Base-by-base conservation (phyloP, 1,140 invertebrate genomes). In the Sinonovacula constricta region DNA sequence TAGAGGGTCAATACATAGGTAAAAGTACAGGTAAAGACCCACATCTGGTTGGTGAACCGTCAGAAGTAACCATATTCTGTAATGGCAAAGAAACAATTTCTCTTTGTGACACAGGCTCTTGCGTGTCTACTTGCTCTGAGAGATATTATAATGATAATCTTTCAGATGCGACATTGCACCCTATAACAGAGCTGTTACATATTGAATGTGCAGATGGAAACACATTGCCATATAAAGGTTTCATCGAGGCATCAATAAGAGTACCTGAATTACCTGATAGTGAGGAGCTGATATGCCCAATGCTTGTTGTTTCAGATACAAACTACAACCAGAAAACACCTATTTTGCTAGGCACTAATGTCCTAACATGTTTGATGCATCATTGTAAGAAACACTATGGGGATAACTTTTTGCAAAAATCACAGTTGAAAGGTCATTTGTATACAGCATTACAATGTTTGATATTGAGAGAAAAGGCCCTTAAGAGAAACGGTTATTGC, bases 181-280 rank as follows among this genome's bases (percentile, higher is more conserved):
- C 54, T 1, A 18, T 71, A 15, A 28, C 24, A 2, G 34, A 71
- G 1, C 7, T 59, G 1, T 28, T 71, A 10, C 4, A 71, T 15
- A 71, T 71, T 36, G 68, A 57, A 59, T 71, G 68, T 34, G 68
- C 68, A 12, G 68, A 71, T 59, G 68, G 68, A 34, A 28, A 60
- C 2, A 57, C 3, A 10, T 28, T 71, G 45, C 34, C 54, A 39
- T 71, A 71, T 39, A 59, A n/a, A 14, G 68, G 68, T 3, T 71
- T 26, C 24, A 59, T 59, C 14, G 68, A 71, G 45, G 22, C 28
- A 2, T 24, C 34, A 12, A 7, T 71, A 2, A 57, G 5, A 28
- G 53, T 28, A 33, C 22, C 36, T 24, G 68, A 33, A 59, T 5
- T 71, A 2, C 56, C 68, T 5, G 63, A 49, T 24, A n/a, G 22